These are phyloP conservation scores for Ceratina calcarata DNA, from an alignment of 1,140 invertebrate genomes.

Conservation along the genomic window DNA sequence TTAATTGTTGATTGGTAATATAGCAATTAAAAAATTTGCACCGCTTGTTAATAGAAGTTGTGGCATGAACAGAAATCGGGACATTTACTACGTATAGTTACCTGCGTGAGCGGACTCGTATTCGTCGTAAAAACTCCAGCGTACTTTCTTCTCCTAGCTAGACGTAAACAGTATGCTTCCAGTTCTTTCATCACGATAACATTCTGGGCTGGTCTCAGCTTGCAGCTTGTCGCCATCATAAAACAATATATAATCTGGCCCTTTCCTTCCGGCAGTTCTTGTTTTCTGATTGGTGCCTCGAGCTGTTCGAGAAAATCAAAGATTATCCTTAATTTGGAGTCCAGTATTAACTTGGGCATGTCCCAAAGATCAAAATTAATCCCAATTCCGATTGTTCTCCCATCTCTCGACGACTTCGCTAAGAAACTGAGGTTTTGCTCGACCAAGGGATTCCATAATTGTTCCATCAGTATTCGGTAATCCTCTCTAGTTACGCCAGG, in stretches of 20 bases:
- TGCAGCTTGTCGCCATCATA: conserved; percentile 89
- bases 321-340: conserved; percentile 85
- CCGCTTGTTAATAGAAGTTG: no score
- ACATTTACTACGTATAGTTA: no score
- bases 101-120: conserved; percentile 91
- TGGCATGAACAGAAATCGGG: no score
- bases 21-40: no score
- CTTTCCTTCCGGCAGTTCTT: conserved; percentile 83
- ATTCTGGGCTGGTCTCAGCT: conserved; percentile 86
- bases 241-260: conserved; percentile 90
- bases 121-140: conserved; percentile 91
- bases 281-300: conserved; percentile 86
- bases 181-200: conserved; percentile 88
- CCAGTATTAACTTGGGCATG: conserved; percentile 86
- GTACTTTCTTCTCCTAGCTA: conserved; percentile 85
- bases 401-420: conserved; percentile 77
- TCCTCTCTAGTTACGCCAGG: conserved; percentile 84
- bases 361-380: conserved; percentile 90
- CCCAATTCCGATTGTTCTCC: conserved; percentile 83
- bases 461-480: conserved; percentile 85
- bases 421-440: conserved; percentile 87
- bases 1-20: no score
- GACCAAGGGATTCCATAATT: conserved; percentile 85
- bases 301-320: conserved; percentile 90
- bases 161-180: conserved; percentile 86